These are phyloP conservation scores for Unio pictorum DNA, from an alignment of 2,888 invertebrate genomes.

Conservation along the genomic window DNA sequence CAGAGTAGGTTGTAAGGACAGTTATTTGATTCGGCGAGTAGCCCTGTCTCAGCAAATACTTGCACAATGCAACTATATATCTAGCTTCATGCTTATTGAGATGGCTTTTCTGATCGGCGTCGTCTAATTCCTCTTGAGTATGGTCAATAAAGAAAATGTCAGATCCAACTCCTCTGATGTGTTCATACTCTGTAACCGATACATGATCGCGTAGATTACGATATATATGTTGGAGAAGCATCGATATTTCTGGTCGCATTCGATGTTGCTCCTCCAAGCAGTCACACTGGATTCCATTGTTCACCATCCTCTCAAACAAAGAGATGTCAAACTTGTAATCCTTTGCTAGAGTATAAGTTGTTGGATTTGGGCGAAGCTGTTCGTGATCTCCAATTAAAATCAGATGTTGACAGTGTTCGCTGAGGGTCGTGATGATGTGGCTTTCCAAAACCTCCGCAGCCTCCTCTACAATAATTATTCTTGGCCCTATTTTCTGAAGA, in stretches of 20 bases:
- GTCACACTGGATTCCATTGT: slow-evolving; percentile 78
- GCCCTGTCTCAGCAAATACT: slow-evolving; percentile 61
- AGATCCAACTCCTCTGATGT: slow-evolving; percentile 49
- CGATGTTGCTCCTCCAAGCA: slow-evolving; percentile 77
- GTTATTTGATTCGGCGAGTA: slow-evolving; percentile 60
- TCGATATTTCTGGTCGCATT: slow-evolving; percentile 68
- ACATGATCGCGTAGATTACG: slow-evolving; percentile 44
- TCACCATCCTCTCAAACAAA: slow-evolving; percentile 85
- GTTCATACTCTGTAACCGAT: slow-evolving; percentile 44
- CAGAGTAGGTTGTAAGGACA: slow-evolving; percentile 63
- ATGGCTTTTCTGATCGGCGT: slow-evolving; percentile 56
- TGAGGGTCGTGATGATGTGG: slow-evolving; percentile 84
- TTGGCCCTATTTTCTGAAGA: slow-evolving; percentile 63
- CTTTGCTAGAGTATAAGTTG: slow-evolving; percentile 80
- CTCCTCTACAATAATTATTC: slow-evolving; percentile 81
- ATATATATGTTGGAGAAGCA: slow-evolving; percentile 55
- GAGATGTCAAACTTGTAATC: slow-evolving; percentile 83
- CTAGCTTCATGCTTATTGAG: slow-evolving; percentile 60
- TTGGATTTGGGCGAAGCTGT: slow-evolving; percentile 83
- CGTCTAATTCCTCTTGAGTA: slow-evolving; percentile 43
- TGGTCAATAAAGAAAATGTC: slow-evolving; percentile 64
- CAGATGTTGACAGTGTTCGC: slow-evolving; percentile 82
- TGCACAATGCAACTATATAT: slow-evolving; percentile 52
- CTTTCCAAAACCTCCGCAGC: slow-evolving; percentile 90
- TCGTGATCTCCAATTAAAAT: slow-evolving; percentile 89